These are phyloP conservation scores for Pomacea canaliculata DNA, from an alignment of 2,888 invertebrate genomes.

Conservation along the genomic window DNA sequence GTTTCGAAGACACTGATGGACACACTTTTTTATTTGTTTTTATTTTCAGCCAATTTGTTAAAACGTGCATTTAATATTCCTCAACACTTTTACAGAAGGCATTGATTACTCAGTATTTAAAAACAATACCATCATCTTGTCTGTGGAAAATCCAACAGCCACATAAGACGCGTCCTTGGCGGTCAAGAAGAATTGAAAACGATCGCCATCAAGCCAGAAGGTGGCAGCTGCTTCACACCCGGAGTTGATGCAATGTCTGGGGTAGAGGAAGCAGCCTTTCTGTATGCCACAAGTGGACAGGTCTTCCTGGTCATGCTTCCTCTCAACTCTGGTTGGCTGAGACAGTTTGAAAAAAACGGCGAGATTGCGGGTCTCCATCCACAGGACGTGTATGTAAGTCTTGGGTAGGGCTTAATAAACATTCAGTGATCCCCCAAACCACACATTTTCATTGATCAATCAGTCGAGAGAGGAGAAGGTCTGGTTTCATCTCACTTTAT, in stretches of 20 bases:
- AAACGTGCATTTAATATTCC: neutral
- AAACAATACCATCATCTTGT: slow-evolving; percentile 79
- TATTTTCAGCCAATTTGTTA: too few species aligned
- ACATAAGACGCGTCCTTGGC: slow-evolving; percentile 74
- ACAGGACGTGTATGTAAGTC: too few species aligned
- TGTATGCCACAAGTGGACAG: slow-evolving; percentile 77
- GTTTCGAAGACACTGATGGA: too few species aligned
- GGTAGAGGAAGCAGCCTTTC: slow-evolving; percentile 85
- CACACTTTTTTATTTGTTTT: too few species aligned
- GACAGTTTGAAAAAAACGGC: too few species aligned
- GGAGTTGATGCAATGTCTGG: slow-evolving; percentile 78
- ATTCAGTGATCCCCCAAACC: too few species aligned
- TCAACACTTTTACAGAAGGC: neutral
- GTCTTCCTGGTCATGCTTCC: slow-evolving; percentile 3
- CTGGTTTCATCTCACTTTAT: too few species aligned
- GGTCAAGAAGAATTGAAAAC: slow-evolving; percentile 77
- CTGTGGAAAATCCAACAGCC: slow-evolving; percentile 83
- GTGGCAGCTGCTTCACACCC: slow-evolving; percentile 79
- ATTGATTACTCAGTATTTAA: neutral
- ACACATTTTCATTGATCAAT: too few species aligned
- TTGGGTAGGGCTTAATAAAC: too few species aligned
- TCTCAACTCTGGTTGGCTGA: neutral
- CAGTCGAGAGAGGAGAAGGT: too few species aligned
- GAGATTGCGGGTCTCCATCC: too few species aligned
- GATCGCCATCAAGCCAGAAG: slow-evolving; percentile 65